These are phyloP conservation scores for Cyanocitta stelleri DNA, from an alignment of 2,113 vertebrate species.

Conservation along the genomic window DNA sequence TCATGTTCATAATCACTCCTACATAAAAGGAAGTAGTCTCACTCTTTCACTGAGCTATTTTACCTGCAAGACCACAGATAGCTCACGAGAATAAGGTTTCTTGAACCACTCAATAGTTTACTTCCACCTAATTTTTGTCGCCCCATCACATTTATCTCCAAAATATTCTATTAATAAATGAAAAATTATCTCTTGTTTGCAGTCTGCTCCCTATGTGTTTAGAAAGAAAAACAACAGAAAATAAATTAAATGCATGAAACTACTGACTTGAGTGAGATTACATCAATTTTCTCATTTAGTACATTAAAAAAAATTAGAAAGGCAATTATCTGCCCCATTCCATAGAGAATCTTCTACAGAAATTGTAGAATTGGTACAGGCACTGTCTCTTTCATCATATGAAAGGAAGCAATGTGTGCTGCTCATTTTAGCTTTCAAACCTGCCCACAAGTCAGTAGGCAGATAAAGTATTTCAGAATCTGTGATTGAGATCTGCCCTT, in stretches of 20 bases:
- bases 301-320: not conserved
- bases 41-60: not conserved
- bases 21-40: not conserved
- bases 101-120: not conserved
- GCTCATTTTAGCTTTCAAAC: not conserved
- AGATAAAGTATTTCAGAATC: conserved; percentile 22
- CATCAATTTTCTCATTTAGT: not conserved
- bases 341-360: not conserved
- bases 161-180: not conserved
- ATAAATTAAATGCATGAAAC: not conserved
- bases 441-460: conserved; percentile 30
- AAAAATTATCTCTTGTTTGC: not conserved
- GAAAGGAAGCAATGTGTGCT: not conserved
- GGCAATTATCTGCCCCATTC: not conserved
- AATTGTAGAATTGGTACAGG: not conserved
- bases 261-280: not conserved
- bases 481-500: not conserved
- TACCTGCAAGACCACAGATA: not conserved
- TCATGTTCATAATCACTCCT: not conserved
- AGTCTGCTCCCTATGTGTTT: not conserved
- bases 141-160: not conserved
- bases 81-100: not conserved
- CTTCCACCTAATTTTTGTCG: not conserved
- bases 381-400: not conserved
- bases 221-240: not conserved